Evolutionary conservation across 2,888 invertebrate genomes (phyloP), one percentile per base, ranked within the genome.

Genomic region (Dryococelus australis): DNA sequence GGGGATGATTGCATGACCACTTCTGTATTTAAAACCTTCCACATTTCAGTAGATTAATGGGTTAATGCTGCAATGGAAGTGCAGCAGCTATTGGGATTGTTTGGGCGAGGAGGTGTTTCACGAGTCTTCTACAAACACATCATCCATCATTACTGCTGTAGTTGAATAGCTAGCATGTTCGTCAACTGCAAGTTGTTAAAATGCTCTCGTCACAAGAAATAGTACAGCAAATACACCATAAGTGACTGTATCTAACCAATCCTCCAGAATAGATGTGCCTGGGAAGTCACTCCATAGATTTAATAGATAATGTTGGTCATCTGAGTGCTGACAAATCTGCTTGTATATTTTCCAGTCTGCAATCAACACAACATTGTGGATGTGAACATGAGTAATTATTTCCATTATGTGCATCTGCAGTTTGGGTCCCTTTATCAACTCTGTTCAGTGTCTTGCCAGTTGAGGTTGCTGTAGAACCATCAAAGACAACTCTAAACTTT

Each of bases 181-280:
- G 10, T 83, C 83, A 35, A 43, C 9, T 43, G 83, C 83, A 43
- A 28, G 83, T 12, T 83, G 28, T 24, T 43, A 35, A 16, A 83
- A 16, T 5, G 35, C n/a, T 24, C 28, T 28, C 83, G 35, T 83
- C 10, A 28, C 83, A 5, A 28, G 43, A 24, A 43, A 83, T 24
- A 28, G 83, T 20, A 35, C 83, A 20, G 83, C 28, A 27, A 35
- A 83, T 24, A 83, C 83, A 83, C 83, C 83, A 83, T 83, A 83
- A 28, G 83, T 83, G 20, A 83, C 83, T 26, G 83, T 83, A 35
- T 83, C 24, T 13, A 83, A 13, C 24, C 26, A 27, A 83, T 35
- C 35, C n/a, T 83, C 83, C 43, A 5, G 35, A 35, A 83, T 83
- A 28, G 28, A 35, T 12, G 6, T 8, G 26, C 35, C 35, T 35